Percentiles rank a stretch among this genome's conserved stretches.
Conservation (phyloP, 2,888 invertebrate species). For the Eilema depressum region DNA sequence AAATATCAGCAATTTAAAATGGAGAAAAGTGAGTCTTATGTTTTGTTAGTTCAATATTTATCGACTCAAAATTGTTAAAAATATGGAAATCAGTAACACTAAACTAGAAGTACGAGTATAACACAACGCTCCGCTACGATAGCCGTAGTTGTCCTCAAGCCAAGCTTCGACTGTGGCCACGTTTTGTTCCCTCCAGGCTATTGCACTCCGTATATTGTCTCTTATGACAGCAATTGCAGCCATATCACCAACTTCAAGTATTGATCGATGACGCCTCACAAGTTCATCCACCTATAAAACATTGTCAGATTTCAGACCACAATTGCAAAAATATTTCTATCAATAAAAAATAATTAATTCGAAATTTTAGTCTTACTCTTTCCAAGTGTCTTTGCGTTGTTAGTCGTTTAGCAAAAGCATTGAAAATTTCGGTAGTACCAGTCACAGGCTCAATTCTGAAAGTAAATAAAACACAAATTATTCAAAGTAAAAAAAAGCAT, state of each 20-base stretch:
- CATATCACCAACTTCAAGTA: slow-evolving; percentile 73
- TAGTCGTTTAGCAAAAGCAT: slow-evolving; percentile 39
- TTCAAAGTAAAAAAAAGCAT: too few relatives aligned
- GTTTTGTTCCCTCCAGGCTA: slow-evolving; percentile 69
- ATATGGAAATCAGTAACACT: slow-evolving; percentile 37
- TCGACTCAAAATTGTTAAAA: slow-evolving; percentile 60
- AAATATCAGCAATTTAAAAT: background rate
- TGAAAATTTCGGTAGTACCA: background rate
- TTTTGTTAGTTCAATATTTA: slow-evolving; percentile 27
- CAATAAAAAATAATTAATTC: background rate
- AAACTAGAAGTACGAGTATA: slow-evolving; percentile 54
- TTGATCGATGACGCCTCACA: slow-evolving; percentile 54
- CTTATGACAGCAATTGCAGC: slow-evolving; percentile 70
- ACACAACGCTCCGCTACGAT: slow-evolving; percentile 55
- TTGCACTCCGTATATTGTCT: slow-evolving; percentile 75
- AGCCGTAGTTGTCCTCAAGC: slow-evolving; percentile 64
- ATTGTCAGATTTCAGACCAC: background rate
- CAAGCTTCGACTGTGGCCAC: slow-evolving; percentile 65
- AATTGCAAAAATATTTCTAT: too few relatives aligned
- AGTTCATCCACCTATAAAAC: slow-evolving; percentile 65
- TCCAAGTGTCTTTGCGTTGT: slow-evolving; percentile 64
- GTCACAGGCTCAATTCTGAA: too few relatives aligned
- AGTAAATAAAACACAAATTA: too few relatives aligned
- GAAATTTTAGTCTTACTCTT: slow-evolving; percentile 61
- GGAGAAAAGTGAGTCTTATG: background rate